phyloP scores from a whole-genome alignment of 2,797 vertebrate species.

The Microchirus variegatus region DNA sequence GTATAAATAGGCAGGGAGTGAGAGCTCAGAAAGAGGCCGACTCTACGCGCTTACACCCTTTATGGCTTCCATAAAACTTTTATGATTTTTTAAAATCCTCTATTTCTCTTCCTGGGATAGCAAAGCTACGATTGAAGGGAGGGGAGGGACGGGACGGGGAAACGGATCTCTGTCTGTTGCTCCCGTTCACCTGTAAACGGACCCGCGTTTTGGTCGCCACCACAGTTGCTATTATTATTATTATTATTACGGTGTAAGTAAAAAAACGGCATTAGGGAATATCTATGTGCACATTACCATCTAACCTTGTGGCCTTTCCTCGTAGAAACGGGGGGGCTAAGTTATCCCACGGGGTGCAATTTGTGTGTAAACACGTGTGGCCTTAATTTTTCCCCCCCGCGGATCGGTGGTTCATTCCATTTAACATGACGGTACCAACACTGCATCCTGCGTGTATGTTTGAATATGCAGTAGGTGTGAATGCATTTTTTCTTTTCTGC shows the following conservation, averaged over 20 bases:
- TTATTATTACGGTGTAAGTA: constrained; percentile 35
- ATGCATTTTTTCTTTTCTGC: neutral
- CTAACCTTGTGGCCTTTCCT: constrained; percentile 60
- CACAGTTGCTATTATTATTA: constrained; percentile 35
- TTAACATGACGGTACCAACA: constrained; percentile 56
- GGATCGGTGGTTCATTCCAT: constrained; percentile 71
- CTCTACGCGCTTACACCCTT: constrained; percentile 56
- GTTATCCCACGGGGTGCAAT: constrained; percentile 72
- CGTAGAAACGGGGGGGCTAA: constrained; percentile 57
- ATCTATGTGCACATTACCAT: constrained; percentile 52
- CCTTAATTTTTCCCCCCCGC: constrained; percentile 26
- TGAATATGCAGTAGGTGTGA: neutral
- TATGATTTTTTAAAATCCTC: constrained; percentile 63
- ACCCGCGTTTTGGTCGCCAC: constrained; percentile 11
- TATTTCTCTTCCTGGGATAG: constrained; percentile 47
- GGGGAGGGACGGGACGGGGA: constrained; percentile 16
- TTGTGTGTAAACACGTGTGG: constrained; percentile 71
- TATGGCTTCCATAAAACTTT: constrained; percentile 68
- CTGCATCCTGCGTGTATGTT: constrained; percentile 25
- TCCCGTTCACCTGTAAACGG: constrained; percentile 8
- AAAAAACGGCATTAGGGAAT: constrained; percentile 53
- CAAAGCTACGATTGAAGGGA: constrained; percentile 45
- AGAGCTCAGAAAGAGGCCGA: constrained; percentile 52
- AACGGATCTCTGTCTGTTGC: constrained; percentile 11
- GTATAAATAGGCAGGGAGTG: constrained; percentile 39